A percentile compares a stretch with the other conserved stretches of the same genome.
Evolutionary conservation across 2,888 invertebrate genomes (phyloP).

Genomic region (Drosophila macrospina): DNA sequence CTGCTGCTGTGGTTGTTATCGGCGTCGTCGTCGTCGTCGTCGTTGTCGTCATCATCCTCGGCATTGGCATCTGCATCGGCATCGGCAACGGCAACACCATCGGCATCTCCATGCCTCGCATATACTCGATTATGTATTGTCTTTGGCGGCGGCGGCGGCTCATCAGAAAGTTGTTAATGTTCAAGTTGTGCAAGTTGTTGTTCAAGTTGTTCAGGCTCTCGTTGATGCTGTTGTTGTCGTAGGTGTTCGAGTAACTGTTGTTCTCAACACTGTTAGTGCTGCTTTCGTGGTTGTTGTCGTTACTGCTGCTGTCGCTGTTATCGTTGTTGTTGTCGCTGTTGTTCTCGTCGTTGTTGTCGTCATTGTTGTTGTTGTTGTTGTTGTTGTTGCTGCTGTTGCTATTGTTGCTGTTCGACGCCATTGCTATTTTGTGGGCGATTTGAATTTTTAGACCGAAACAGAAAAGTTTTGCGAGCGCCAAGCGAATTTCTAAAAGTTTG

Average conservation of each 20-base stretch:
- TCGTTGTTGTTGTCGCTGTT: slow-evolving; percentile 1
- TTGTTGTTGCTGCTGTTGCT: slow-evolving; percentile 29
- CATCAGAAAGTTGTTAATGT: slow-evolving; percentile 9
- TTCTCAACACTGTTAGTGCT: neutral
- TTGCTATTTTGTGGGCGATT: slow-evolving; percentile 47
- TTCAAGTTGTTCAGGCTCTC: slow-evolving; percentile 2
- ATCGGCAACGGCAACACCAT: slow-evolving; percentile 16
- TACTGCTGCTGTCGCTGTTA: slow-evolving; percentile 1
- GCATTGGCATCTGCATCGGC: slow-evolving; percentile 7
- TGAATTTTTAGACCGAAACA: slow-evolving; percentile 56
- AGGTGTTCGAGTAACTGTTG: too few relatives aligned
- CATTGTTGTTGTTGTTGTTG: neutral
- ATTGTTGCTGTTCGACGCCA: slow-evolving; percentile 48
- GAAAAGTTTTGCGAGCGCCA: slow-evolving; percentile 56
- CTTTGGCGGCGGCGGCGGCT: slow-evolving; percentile 23
- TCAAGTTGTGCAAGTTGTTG: slow-evolving; percentile 2
- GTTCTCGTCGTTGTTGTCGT: neutral
- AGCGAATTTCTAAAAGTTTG: slow-evolving; percentile 60
- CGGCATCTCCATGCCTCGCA: slow-evolving; percentile 29
- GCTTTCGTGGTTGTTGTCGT: too few relatives aligned
- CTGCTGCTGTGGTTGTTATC: too few relatives aligned
- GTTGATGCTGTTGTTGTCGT: slow-evolving; percentile 2
- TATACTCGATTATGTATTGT: slow-evolving; percentile 22
- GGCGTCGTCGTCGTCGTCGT: neutral
- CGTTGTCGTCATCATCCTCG: slow-evolving; percentile 5